Conservation (phyloP, 2,888 invertebrate genomes). For the Athripsodes cinereus region DNA sequence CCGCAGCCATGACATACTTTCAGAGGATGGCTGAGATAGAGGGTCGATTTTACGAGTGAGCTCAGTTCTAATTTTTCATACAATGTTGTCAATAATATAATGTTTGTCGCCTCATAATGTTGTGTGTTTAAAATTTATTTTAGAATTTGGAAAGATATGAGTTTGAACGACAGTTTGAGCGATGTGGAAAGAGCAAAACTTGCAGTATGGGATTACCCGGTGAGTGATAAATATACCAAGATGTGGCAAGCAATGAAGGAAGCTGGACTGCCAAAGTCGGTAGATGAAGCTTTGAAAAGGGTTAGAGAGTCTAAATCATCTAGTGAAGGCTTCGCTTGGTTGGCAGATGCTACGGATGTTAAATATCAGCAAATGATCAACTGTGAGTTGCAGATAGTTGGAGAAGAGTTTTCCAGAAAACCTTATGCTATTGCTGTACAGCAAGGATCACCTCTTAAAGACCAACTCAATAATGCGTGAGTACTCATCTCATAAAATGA, state of each 20-base stretch:
- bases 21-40: slow-evolving; percentile 95
- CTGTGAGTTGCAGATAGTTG: slow-evolving; percentile 88
- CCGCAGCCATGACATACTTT: slow-evolving; percentile 90
- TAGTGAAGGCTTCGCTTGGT: slow-evolving; percentile 83
- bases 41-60: slow-evolving; percentile 87
- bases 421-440: slow-evolving; percentile 97
- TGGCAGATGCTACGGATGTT: slow-evolving; percentile 93
- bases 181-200: slow-evolving; percentile 87
- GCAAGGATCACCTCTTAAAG: slow-evolving; percentile 89
- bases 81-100: neutral
- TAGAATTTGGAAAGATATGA: slow-evolving; percentile 98
- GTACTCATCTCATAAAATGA: too few relatives aligned
- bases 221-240: slow-evolving; percentile 96
- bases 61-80: slow-evolving; percentile 25
- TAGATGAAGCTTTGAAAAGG: slow-evolving; percentile 72
- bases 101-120: neutral
- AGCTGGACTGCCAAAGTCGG: slow-evolving; percentile 70
- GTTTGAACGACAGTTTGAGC: slow-evolving; percentile 85
- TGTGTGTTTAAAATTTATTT: slow-evolving; percentile 8
- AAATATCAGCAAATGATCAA: slow-evolving; percentile 70
- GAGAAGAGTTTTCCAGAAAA: slow-evolving; percentile 95
- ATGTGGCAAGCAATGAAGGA: slow-evolving; percentile 96
- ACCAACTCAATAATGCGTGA: slow-evolving; percentile 93
- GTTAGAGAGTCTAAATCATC: slow-evolving; percentile 63
- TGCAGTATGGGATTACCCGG: slow-evolving; percentile 98